phyloP scores from a whole-genome alignment of 1,140 invertebrate species.

The Drosophila malerkotliana region DNA sequence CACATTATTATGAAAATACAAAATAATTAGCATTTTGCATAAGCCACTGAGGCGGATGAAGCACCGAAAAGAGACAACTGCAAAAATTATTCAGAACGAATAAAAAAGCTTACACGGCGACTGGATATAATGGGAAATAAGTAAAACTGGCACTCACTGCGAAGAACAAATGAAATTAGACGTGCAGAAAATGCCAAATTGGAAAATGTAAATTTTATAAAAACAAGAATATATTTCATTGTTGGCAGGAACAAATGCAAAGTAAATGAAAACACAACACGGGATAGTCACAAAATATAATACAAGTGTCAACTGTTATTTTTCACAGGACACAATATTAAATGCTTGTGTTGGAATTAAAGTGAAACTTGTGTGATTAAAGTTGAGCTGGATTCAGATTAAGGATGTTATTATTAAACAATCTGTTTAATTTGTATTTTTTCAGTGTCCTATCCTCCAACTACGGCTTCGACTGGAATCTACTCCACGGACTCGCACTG shows the following conservation, averaged over 20 bases:
- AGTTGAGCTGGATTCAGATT: neutral
- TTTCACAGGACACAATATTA: neutral
- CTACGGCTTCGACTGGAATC: conserved; percentile 61
- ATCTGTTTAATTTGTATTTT: neutral
- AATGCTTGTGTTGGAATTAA: neutral
- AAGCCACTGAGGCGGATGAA: conserved; percentile 56
- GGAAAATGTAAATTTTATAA: conserved; percentile 62
- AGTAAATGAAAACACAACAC: conserved; percentile 21
- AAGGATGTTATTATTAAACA: too few species aligned
- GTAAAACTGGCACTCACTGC: conserved; percentile 10
- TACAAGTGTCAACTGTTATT: neutral
- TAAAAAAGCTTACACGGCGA: conserved; percentile 27
- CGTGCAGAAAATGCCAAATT: conserved; percentile 63
- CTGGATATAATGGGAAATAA: conserved; percentile 49
- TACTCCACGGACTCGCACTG: conserved; percentile 72
- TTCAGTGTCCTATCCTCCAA: conserved; percentile 77
- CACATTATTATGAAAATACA: conserved; percentile 71
- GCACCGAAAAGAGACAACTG: conserved; percentile 29
- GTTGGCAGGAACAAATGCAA: conserved; percentile 22
- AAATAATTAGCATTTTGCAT: conserved; percentile 76
- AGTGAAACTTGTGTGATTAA: neutral
- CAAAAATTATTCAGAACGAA: conserved; percentile 34
- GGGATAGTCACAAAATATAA: neutral
- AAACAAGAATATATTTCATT: conserved; percentile 35
- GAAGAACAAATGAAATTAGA: conserved; percentile 52